Evolutionary conservation across 1,140 invertebrate species (phyloP).

Genomic region (Daktulosphaira vitifoliae): DNA sequence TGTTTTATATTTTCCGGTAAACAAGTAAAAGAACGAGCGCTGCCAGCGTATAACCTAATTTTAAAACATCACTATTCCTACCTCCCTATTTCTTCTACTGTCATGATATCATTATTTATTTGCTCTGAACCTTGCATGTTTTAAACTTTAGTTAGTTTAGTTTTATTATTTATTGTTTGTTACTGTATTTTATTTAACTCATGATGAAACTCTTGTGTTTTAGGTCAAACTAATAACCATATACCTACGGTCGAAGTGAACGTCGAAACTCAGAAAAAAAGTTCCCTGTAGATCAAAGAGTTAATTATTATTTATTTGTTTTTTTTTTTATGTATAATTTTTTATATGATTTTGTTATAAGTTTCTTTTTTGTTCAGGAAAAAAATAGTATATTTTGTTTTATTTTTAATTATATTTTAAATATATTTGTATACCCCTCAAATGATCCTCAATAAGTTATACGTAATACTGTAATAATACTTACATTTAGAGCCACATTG

Average conservation of each 20-base stretch:
- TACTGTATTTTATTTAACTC: background rate
- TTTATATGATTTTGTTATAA: slow-evolving; percentile 25
- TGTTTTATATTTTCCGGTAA: too few species aligned
- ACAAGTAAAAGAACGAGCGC: too few species aligned
- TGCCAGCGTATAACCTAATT: too few species aligned
- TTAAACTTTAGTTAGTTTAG: background rate
- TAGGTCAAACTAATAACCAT: slow-evolving; percentile 25
- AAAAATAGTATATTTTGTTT: slow-evolving; percentile 32
- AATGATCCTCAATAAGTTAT: slow-evolving; percentile 29
- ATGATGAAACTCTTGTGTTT: slow-evolving; percentile 5
- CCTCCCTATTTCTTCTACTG: too few species aligned
- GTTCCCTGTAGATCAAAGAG: slow-evolving; percentile 27
- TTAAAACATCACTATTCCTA: too few species aligned
- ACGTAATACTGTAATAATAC: background rate
- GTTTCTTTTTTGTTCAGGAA: slow-evolving; percentile 2
- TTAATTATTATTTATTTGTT: slow-evolving; percentile 33
- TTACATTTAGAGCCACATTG: slow-evolving; percentile 8
- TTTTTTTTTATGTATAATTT: slow-evolving; percentile 15
- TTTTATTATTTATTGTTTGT: slow-evolving; percentile 16
- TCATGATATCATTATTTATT: too few species aligned
- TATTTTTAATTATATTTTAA: slow-evolving; percentile 24
- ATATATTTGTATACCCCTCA: slow-evolving; percentile 17
- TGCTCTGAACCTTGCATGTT: too few species aligned
- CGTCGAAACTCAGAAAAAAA: slow-evolving; percentile 7
- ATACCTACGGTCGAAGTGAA: background rate